Evolutionary conservation across 2,888 invertebrate genomes (phyloP).

Genomic region (Dynastes maya): DNA sequence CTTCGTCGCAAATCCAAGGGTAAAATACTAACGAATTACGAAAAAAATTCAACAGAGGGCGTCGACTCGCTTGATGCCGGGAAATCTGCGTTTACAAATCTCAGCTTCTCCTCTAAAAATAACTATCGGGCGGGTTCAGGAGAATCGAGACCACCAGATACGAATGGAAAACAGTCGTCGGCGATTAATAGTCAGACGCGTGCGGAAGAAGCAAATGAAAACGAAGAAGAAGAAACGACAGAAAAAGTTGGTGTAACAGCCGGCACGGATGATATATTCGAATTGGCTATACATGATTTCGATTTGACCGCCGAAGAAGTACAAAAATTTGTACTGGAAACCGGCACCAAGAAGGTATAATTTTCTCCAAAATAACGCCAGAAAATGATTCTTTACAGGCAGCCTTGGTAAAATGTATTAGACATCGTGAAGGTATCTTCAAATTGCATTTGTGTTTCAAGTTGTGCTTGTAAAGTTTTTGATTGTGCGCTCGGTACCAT

Average conservation of each 20-base stretch:
- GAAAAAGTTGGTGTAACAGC: constrained; percentile 65
- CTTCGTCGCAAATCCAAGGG: constrained; percentile 21
- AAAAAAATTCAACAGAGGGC: constrained; percentile 37
- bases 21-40: not conserved
- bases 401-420: not conserved
- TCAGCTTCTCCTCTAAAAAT: constrained; percentile 59
- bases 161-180: constrained; percentile 62
- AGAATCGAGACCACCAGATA: constrained; percentile 60
- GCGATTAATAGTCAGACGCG: constrained; percentile 32
- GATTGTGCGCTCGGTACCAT: too few species aligned
- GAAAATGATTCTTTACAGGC: constrained; percentile 19
- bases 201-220: constrained; percentile 42
- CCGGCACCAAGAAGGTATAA: constrained; percentile 58
- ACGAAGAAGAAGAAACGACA: constrained; percentile 21
- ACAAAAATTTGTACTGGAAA: constrained; percentile 63
- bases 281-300: constrained; percentile 67
- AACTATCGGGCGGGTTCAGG: constrained; percentile 54
- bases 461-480: too few species aligned
- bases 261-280: constrained; percentile 63
- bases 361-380: constrained; percentile 6
- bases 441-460: not conserved
- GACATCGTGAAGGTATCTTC: too few species aligned
- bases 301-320: constrained; percentile 67
- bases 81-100: constrained; percentile 49
- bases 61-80: constrained; percentile 27